These are phyloP conservation scores for Cabera pusaria DNA, from an alignment of 2,888 invertebrate species.

Conservation along the genomic window DNA sequence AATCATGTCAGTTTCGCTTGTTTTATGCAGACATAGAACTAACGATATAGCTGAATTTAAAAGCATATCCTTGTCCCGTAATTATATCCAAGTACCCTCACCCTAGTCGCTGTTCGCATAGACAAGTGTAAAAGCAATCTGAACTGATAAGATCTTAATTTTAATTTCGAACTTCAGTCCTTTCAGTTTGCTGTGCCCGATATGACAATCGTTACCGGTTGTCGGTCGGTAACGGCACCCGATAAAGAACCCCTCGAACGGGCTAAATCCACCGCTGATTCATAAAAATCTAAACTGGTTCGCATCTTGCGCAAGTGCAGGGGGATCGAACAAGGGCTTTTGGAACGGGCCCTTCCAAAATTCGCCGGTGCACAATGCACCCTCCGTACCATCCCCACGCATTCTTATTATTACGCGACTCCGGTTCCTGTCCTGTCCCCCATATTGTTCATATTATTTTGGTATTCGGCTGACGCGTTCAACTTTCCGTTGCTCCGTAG, in stretches of 20 bases:
- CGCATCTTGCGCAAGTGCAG: conserved; percentile 81
- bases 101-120: neutral
- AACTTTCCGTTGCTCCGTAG: conserved; percentile 48
- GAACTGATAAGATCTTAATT: conserved; percentile 36
- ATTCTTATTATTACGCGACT: conserved; percentile 81
- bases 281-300: conserved; percentile 81
- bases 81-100: neutral
- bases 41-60: too few species aligned
- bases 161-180: conserved; percentile 26
- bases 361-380: conserved; percentile 83
- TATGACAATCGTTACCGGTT: conserved; percentile 37
- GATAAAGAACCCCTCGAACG: conserved; percentile 63
- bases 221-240: conserved; percentile 42
- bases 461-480: conserved; percentile 73
- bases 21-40: too few species aligned
- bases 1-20: too few species aligned
- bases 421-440: conserved; percentile 77
- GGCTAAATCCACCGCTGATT: conserved; percentile 61
- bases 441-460: conserved; percentile 80
- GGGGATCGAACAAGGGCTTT: conserved; percentile 77
- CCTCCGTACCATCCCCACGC: conserved; percentile 82
- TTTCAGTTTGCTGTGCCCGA: conserved; percentile 28
- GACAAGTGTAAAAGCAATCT: conserved; percentile 10
- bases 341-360: conserved; percentile 78
- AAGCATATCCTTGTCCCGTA: too few species aligned